Evolutionary conservation across 2,113 vertebrate species (phyloP).

Genomic region (Ameiurus melas): DNA sequence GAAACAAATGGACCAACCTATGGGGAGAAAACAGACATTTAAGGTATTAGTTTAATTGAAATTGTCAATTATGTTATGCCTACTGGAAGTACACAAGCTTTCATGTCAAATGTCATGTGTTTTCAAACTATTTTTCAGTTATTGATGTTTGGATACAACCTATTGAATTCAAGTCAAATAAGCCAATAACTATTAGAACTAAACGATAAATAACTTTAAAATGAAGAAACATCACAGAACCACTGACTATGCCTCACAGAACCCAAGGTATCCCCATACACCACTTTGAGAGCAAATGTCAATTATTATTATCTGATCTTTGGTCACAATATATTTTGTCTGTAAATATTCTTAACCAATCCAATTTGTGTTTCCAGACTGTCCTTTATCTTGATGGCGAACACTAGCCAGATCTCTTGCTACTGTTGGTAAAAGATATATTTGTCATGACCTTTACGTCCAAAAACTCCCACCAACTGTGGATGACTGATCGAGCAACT

Average conservation of each 20-base stretch:
- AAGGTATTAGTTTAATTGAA: neutral
- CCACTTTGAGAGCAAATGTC: neutral
- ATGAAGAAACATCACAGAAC: neutral
- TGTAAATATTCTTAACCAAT: neutral
- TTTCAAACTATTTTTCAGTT: neutral
- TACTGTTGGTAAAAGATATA: constrained; percentile 15
- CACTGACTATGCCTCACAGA: neutral
- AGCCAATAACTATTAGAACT: neutral
- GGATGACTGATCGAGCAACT: neutral
- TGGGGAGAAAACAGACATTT: neutral
- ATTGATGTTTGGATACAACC: neutral
- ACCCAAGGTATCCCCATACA: neutral
- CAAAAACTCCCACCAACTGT: neutral
- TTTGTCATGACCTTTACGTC: neutral
- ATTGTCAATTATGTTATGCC: neutral
- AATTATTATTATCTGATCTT: neutral
- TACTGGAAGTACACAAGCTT: neutral
- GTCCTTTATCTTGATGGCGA: neutral
- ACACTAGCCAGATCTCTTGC: neutral
- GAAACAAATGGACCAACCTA: neutral
- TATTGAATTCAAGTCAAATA: neutral
- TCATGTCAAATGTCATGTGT: neutral
- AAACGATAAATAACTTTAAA: neutral
- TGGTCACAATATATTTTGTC: neutral
- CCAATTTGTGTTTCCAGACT: neutral